Percentiles rank a stretch among this genome's conserved stretches.
These are phyloP conservation scores for Drosophila saltans DNA, from an alignment of 1,140 invertebrate species.

Conservation along the genomic window DNA sequence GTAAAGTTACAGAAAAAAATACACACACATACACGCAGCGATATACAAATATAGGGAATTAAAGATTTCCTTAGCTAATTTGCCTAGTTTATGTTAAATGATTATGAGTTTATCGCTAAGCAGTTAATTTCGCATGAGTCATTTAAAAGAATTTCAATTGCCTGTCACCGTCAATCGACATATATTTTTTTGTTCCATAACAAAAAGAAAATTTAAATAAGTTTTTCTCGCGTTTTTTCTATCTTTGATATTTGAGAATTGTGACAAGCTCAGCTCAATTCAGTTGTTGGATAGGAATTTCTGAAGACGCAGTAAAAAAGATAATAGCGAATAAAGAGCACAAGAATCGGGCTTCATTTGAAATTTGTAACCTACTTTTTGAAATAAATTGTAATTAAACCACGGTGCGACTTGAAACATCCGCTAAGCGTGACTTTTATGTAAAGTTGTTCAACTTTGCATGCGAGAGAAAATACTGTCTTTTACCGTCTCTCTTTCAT, in stretches of 20 bases:
- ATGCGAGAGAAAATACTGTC: constrained; percentile 60
- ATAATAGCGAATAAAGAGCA: constrained; percentile 4
- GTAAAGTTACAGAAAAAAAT: not conserved
- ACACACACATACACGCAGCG: not conserved
- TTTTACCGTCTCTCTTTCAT: not conserved
- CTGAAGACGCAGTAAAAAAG: constrained; percentile 34
- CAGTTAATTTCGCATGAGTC: constrained; percentile 41
- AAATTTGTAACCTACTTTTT: constrained; percentile 5
- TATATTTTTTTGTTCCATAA: constrained; percentile 12
- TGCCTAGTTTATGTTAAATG: constrained; percentile 13
- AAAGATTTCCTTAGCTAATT: not conserved
- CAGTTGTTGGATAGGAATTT: constrained; percentile 10
- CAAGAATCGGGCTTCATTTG: not conserved
- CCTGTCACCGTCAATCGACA: constrained; percentile 36
- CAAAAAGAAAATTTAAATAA: not conserved
- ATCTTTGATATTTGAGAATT: not conserved
- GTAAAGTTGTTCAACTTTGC: constrained; percentile 44
- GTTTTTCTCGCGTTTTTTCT: not conserved
- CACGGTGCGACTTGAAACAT: constrained; percentile 53
- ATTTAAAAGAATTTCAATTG: constrained; percentile 23
- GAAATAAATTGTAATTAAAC: constrained; percentile 17
- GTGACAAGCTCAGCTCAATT: constrained; percentile 16
- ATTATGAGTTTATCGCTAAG: constrained; percentile 57
- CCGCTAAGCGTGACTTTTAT: constrained; percentile 30
- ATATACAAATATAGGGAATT: not conserved